Conservation (phyloP, 2,797 vertebrate species). For the Hylomyscus alleni region DNA sequence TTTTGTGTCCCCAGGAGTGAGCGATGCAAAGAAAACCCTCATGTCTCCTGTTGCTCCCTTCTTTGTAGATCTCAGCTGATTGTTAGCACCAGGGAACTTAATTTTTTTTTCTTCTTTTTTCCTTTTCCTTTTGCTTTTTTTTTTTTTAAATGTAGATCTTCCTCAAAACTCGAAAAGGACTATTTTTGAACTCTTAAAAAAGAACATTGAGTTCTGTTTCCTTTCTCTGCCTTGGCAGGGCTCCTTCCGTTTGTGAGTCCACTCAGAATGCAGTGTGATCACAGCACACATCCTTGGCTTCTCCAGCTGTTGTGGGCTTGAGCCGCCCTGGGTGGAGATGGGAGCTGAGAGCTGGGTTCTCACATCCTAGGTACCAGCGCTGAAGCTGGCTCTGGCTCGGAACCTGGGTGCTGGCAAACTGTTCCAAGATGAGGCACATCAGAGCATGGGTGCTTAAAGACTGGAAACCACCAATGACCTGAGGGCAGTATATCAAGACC, state of each 20-base stretch:
- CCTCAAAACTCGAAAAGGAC: slow-evolving; percentile 78
- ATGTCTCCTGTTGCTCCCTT: slow-evolving; percentile 30
- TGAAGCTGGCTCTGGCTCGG: neutral
- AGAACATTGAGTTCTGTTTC: slow-evolving; percentile 82
- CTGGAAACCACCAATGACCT: neutral
- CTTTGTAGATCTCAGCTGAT: slow-evolving; percentile 65
- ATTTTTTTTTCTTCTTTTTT: slow-evolving; percentile 17
- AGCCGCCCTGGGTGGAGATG: neutral
- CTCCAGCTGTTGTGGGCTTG: neutral
- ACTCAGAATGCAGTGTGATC: slow-evolving; percentile 52
- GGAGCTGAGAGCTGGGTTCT: neutral
- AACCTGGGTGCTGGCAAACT: neutral
- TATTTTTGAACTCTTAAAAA: slow-evolving; percentile 86
- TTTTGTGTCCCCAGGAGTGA: neutral
- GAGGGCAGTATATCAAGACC: neutral
- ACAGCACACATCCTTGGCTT: neutral
- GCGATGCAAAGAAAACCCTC: neutral
- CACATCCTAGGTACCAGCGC: neutral
- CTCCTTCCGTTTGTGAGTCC: slow-evolving; percentile 17
- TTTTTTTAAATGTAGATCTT: slow-evolving; percentile 66
- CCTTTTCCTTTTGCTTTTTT: neutral
- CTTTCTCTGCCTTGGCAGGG: slow-evolving; percentile 78
- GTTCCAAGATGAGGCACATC: neutral
- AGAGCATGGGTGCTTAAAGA: neutral
- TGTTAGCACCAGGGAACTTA: slow-evolving; percentile 70